Percentiles rank a stretch among this genome's conserved stretches.
These are phyloP conservation scores for Tetanocera ferruginea DNA, from an alignment of 2,888 invertebrate genomes.

Conservation along the genomic window DNA sequence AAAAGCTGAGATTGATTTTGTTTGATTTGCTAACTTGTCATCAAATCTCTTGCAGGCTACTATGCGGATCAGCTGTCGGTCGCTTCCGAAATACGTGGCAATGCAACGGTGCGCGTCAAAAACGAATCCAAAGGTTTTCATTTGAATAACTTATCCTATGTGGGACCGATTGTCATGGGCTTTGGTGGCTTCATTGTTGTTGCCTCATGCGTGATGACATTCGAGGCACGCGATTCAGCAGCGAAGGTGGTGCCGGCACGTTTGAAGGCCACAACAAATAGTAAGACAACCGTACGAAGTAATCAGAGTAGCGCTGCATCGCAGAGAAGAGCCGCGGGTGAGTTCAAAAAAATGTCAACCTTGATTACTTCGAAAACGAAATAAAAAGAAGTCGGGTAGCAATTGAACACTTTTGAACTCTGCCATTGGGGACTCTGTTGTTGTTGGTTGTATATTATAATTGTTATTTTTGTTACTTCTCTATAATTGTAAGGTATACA, in stretches of 20 bases:
- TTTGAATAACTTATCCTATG: constrained; percentile 90
- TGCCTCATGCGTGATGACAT: constrained; percentile 98
- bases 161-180: constrained; percentile 98
- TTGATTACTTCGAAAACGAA: neutral
- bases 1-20: too few relatives aligned
- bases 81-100: constrained; percentile 83
- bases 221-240: constrained; percentile 95
- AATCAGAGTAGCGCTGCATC: constrained; percentile 67
- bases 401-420: neutral
- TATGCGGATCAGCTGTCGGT: constrained; percentile 86
- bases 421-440: neutral
- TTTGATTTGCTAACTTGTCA: neutral
- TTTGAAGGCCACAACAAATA: constrained; percentile 70
- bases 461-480: neutral
- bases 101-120: constrained; percentile 83
- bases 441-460: neutral
- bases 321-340: constrained; percentile 66
- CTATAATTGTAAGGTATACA: constrained; percentile 55
- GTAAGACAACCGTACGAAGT: constrained; percentile 60
- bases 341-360: constrained; percentile 38
- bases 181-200: constrained; percentile 97
- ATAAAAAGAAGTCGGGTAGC: neutral
- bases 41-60: constrained; percentile 74
- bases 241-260: constrained; percentile 91
- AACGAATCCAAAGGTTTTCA: constrained; percentile 88